These are phyloP conservation scores for Perizoma flavofasciatum DNA, from an alignment of 2,888 invertebrate species.

Conservation along the genomic window DNA sequence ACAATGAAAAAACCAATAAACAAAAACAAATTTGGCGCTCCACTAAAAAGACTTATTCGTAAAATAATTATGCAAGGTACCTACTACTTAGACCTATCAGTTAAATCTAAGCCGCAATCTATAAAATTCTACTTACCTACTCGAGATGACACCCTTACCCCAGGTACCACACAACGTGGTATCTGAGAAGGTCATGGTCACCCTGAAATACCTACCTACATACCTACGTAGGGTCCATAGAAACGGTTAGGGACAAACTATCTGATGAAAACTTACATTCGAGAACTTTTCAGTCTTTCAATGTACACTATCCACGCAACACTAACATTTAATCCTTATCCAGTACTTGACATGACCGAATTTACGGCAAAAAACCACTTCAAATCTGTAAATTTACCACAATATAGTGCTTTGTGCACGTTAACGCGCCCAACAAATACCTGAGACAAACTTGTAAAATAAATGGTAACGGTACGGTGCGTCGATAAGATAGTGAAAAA, in stretches of 20 bases:
- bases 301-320: conserved; percentile 25
- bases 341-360: conserved; percentile 15
- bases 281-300: conserved; percentile 34
- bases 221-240: too few relatives aligned
- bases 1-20: conserved; percentile 18
- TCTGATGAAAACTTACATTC: conserved; percentile 41
- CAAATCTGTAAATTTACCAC: neutral
- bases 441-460: conserved; percentile 62
- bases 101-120: too few relatives aligned
- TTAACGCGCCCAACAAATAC: conserved; percentile 58
- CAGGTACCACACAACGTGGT: too few relatives aligned
- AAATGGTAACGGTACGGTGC: conserved; percentile 60
- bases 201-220: too few relatives aligned
- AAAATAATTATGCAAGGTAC: neutral
- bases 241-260: too few relatives aligned
- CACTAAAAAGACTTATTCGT: neutral
- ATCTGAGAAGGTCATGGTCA: too few relatives aligned
- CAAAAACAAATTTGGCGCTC: neutral
- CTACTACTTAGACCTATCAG: too few relatives aligned
- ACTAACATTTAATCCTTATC: conserved; percentile 10
- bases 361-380: conserved; percentile 13
- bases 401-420: conserved; percentile 5
- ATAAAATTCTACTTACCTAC: too few relatives aligned
- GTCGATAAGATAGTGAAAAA: conserved; percentile 79
- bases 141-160: too few relatives aligned